Evolutionary conservation across 1,140 invertebrate genomes (phyloP).

Genomic region (Carposina sasakii): DNA sequence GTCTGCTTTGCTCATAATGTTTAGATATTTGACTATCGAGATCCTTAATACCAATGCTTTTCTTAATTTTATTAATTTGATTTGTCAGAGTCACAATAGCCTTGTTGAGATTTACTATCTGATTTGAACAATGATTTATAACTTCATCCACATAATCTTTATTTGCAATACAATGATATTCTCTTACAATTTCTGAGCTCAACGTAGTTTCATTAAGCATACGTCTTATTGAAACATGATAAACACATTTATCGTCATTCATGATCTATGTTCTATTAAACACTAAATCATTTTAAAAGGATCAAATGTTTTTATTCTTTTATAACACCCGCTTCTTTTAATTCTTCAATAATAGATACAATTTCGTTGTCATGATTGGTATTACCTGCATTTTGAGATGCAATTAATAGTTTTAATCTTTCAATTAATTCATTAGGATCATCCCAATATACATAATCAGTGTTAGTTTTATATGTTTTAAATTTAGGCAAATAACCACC

Average conservation of each 20-base stretch:
- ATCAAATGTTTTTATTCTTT: neutral
- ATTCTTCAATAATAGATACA: constrained; percentile 44
- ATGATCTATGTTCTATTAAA: constrained; percentile 4
- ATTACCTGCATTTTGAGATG: constrained; percentile 42
- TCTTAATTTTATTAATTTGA: neutral
- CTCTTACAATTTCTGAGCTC: neutral
- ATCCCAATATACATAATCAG: constrained; percentile 41
- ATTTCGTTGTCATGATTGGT: constrained; percentile 46
- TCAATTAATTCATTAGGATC: constrained; percentile 37
- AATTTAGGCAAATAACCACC: constrained; percentile 26
- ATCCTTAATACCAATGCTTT: too few relatives aligned
- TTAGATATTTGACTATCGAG: neutral
- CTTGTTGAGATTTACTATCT: neutral
- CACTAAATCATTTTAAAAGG: neutral
- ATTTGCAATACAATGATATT: neutral
- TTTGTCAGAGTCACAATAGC: neutral
- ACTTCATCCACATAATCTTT: neutral
- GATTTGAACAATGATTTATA: neutral
- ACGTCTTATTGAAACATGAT: constrained; percentile 12
- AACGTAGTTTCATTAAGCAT: constrained; percentile 3
- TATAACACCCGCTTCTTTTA: constrained; percentile 5
- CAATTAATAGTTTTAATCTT: constrained; percentile 36
- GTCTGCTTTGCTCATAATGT: constrained; percentile 16
- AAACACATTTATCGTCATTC: constrained; percentile 21
- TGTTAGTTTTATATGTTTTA: constrained; percentile 11